Percentiles rank a stretch among this genome's conserved stretches.
Conservation (phyloP, 2,113 vertebrate genomes). For the Lonchura striata region DNA sequence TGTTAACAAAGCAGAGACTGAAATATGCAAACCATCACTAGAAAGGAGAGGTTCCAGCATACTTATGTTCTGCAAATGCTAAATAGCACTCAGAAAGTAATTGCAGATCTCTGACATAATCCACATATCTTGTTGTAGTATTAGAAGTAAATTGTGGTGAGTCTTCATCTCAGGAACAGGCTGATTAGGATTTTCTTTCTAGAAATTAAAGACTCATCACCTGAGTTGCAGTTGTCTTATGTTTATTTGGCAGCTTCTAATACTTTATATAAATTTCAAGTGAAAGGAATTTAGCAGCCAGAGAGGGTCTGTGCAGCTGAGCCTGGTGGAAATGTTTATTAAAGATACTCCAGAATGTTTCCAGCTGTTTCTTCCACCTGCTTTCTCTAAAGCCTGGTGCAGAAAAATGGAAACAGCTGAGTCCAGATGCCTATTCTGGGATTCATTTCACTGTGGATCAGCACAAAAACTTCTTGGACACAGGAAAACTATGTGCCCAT, state of each 20-base stretch:
- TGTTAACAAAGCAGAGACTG: background rate
- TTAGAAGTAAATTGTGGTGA: background rate
- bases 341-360: slow-evolving; percentile 33
- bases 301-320: background rate
- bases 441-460: background rate
- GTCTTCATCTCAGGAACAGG: background rate
- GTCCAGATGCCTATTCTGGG: background rate
- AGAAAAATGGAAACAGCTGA: slow-evolving; percentile 1
- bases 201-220: slow-evolving; percentile 11
- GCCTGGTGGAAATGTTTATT: background rate
- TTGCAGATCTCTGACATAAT: slow-evolving; percentile 2
- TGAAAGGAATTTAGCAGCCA: slow-evolving; percentile 28
- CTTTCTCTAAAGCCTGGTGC: background rate
- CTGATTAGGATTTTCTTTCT: slow-evolving; percentile 20
- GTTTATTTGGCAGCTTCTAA: slow-evolving; percentile 14
- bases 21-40: slow-evolving; percentile 9
- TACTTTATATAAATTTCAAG: slow-evolving; percentile 41
- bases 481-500: background rate
- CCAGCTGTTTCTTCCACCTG: slow-evolving; percentile 51
- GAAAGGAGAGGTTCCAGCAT: background rate
- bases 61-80: slow-evolving; percentile 30
- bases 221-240: slow-evolving; percentile 25
- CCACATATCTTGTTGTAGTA: background rate
- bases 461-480: background rate
- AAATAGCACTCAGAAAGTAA: slow-evolving; percentile 32